phyloP scores from a whole-genome alignment of 2,113 vertebrate species.

The Elgaria multicarinata region DNA sequence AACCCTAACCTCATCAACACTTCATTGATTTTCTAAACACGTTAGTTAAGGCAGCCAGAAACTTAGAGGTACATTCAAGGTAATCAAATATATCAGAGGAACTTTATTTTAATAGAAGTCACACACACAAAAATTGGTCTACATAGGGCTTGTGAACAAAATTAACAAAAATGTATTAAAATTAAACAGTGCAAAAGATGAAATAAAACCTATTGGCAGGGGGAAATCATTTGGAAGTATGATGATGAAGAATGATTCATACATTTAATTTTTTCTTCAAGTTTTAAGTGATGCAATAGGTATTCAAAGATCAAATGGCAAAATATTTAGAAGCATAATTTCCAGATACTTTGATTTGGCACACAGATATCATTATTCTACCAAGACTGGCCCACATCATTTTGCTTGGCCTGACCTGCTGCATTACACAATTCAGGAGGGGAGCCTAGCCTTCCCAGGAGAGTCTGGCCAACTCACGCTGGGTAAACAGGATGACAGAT shows the following conservation, averaged over 20 bases:
- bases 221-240: neutral
- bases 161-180: neutral
- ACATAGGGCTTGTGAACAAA: neutral
- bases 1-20: neutral
- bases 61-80: neutral
- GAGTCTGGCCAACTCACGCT: neutral
- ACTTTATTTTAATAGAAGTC: neutral
- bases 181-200: neutral
- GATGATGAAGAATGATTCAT: neutral
- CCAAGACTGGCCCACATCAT: no score
- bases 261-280: neutral
- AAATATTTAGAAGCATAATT: neutral
- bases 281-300: neutral
- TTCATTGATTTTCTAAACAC: neutral
- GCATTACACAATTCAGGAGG: neutral
- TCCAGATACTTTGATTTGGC: neutral
- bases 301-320: neutral
- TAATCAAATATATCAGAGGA: neutral
- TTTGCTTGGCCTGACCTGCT: neutral
- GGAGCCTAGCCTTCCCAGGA: neutral
- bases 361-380: neutral
- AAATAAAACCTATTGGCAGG: neutral
- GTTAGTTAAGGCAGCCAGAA: neutral
- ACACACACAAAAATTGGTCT: neutral
- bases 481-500: neutral